Conservation (phyloP, 2,113 vertebrate species). For the Triplophysa rosa region DNA sequence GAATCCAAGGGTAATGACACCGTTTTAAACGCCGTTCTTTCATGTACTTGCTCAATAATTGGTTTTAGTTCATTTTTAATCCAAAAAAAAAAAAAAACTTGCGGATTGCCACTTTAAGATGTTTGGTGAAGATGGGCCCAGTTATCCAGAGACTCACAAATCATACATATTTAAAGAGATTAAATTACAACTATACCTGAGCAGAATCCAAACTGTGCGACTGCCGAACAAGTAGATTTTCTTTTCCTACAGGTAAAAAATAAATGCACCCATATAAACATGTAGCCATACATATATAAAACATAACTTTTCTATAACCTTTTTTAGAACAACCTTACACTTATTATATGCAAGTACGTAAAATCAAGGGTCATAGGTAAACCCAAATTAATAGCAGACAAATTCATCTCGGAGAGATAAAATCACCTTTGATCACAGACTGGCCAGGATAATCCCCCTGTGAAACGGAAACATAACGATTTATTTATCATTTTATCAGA, state of each 20-base stretch:
- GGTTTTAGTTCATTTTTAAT: too few relatives aligned
- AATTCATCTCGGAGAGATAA: not conserved
- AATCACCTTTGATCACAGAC: constrained; percentile 78
- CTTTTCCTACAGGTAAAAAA: constrained; percentile 81
- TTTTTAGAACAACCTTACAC: not conserved
- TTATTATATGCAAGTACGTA: not conserved
- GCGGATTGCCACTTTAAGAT: too few relatives aligned
- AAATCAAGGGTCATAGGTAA: not conserved
- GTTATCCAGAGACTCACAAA: too few relatives aligned
- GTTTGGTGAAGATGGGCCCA: too few relatives aligned
- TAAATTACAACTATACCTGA: constrained; percentile 74
- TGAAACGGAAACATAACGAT: constrained; percentile 51
- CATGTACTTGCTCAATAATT: too few relatives aligned
- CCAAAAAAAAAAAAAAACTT: too few relatives aligned
- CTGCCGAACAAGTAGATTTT: constrained; percentile 84
- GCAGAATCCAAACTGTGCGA: constrained; percentile 78
- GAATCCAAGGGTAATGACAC: too few relatives aligned
- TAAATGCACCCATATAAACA: not conserved
- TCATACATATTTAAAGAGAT: not conserved
- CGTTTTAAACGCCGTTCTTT: too few relatives aligned
- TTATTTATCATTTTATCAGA: constrained; percentile 27
- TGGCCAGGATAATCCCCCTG: constrained; percentile 78
- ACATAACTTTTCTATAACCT: not conserved
- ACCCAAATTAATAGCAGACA: not conserved
- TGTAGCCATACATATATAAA: not conserved